phyloP scores from a whole-genome alignment of 64 coral and sea anemone genomes.

The Stichodactyla helianthus region DNA sequence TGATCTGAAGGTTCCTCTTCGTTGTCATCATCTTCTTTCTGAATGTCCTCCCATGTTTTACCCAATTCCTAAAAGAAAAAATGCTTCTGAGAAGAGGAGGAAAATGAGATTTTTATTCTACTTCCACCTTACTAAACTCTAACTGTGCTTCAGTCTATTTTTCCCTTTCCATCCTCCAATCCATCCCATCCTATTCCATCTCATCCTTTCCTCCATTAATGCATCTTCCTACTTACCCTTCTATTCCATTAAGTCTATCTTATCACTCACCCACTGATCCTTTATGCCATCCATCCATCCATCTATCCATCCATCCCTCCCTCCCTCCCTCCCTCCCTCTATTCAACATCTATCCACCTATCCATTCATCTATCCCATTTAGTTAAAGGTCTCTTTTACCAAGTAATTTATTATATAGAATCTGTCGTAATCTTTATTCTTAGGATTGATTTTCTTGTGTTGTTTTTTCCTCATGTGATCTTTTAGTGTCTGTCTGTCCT shows the following conservation, averaged over 20 bases:
- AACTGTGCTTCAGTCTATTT: no score
- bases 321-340: no score
- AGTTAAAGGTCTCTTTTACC: constrained; percentile 38
- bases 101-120: no score
- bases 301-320: not conserved
- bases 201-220: no score
- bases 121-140: no score
- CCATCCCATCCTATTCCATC: no score
- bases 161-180: no score
- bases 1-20: constrained; percentile 30
- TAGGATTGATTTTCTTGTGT: constrained; percentile 96
- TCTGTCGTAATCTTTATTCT: constrained; percentile 92
- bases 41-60: constrained; percentile 95
- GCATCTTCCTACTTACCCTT: not conserved
- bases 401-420: constrained; percentile 99
- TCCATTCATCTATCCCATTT: not conserved
- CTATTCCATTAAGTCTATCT: not conserved
- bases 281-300: not conserved
- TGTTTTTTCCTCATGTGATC: constrained; percentile 99
- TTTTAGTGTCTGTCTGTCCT: constrained; percentile 85
- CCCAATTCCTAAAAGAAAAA: constrained; percentile 65
- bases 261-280: no score
- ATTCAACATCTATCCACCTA: no score
- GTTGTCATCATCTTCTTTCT: constrained; percentile 84
- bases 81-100: no score